Conservation (phyloP, 2,113 vertebrate genomes). For the Pteropus alecto region DNA sequence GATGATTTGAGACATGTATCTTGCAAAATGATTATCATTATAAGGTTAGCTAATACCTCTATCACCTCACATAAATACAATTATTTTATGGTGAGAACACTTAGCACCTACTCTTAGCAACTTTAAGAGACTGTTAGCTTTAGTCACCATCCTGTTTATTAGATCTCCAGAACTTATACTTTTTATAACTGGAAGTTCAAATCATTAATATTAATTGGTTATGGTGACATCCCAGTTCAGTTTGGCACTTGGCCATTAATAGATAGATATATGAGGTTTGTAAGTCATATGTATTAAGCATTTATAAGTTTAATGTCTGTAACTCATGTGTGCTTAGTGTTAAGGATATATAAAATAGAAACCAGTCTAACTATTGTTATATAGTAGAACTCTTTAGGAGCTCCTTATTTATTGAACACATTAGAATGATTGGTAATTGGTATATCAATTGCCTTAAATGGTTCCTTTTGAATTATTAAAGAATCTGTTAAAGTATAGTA, state of each 20-base stretch:
- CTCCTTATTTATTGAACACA: background rate
- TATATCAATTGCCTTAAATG: background rate
- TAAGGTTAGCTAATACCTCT: too few relatives aligned
- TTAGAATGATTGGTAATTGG: background rate
- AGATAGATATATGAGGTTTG: background rate
- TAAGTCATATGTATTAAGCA: background rate
- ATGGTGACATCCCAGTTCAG: too few relatives aligned
- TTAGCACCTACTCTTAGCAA: too few relatives aligned
- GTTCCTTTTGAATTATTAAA: constrained; percentile 14
- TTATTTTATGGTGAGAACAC: too few relatives aligned
- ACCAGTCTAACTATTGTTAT: background rate
- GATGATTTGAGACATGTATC: too few relatives aligned
- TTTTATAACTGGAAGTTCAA: too few relatives aligned
- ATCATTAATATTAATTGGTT: too few relatives aligned
- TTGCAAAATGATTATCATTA: too few relatives aligned
- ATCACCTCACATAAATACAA: too few relatives aligned
- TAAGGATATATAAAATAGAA: background rate
- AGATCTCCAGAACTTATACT: too few relatives aligned
- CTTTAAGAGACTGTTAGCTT: too few relatives aligned
- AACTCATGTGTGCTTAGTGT: background rate
- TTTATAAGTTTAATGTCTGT: background rate
- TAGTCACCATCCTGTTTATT: too few relatives aligned
- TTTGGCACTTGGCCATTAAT: background rate
- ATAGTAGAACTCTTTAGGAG: background rate
- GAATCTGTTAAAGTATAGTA: background rate